Conservation (phyloP, 2,888 invertebrate genomes). For the Anoplius nigerrimus region DNA sequence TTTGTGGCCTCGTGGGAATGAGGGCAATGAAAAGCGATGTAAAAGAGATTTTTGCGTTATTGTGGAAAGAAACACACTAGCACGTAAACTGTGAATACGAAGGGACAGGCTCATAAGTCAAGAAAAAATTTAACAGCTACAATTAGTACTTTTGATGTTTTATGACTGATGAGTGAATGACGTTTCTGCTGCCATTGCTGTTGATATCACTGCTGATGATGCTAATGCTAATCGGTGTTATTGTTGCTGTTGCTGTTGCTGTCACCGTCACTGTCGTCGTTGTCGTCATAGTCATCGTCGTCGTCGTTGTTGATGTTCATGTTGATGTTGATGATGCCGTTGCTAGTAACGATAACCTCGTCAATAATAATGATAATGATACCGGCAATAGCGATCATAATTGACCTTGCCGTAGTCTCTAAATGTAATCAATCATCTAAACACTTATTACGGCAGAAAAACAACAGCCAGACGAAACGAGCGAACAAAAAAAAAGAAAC, state of each 20-base stretch:
- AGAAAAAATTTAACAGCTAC: neutral
- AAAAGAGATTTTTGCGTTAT: neutral
- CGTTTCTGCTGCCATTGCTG: no score
- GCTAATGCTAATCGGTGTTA: no score
- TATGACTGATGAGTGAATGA: neutral
- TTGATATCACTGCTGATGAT: no score
- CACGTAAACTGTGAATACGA: neutral
- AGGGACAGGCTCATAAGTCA: neutral
- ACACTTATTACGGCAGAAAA: neutral
- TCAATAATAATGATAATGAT: no score
- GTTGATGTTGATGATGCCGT: no score
- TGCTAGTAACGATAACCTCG: no score
- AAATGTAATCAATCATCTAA: neutral
- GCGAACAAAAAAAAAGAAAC: neutral
- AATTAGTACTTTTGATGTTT: neutral
- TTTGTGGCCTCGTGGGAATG: no score
- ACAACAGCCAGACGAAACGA: constrained; percentile 8
- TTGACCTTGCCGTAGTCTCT: neutral
- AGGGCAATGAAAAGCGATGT: neutral
- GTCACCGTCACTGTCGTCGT: no score
- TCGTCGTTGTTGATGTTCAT: no score
- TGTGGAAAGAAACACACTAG: constrained; percentile 5
- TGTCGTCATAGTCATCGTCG: no score
- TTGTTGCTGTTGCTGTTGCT: no score
- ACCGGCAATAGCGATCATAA: no score